phyloP scores from a whole-genome alignment of 2,888 invertebrate genomes.

The Drosophila subsilvestris region DNA sequence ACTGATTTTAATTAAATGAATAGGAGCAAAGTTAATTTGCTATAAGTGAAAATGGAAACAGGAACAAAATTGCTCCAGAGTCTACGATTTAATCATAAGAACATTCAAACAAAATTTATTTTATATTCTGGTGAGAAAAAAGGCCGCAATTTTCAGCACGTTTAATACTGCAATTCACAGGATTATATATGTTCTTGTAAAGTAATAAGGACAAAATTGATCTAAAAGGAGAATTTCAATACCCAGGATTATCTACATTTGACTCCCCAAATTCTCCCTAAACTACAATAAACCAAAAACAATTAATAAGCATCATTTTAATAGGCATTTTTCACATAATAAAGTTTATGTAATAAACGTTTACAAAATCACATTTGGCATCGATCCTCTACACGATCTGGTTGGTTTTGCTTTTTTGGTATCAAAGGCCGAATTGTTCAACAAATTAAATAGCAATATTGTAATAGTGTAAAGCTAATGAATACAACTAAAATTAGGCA shows the following conservation, averaged over 20 bases:
- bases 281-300: not conserved
- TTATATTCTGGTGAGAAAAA: not conserved
- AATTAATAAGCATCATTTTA: not conserved
- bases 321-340: slow-evolving; percentile 22
- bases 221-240: too few relatives aligned
- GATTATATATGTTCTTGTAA: too few relatives aligned
- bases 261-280: not conserved
- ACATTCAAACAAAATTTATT: not conserved
- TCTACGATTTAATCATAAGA: too few relatives aligned
- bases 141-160: too few relatives aligned
- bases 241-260: not conserved
- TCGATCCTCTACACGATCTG: slow-evolving; percentile 12
- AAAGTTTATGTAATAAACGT: slow-evolving; percentile 41
- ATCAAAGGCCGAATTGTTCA: slow-evolving; percentile 56
- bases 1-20: not conserved
- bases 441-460: slow-evolving; percentile 56
- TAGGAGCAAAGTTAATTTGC: not conserved
- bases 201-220: too few relatives aligned
- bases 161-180: too few relatives aligned
- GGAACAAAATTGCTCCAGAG: too few relatives aligned
- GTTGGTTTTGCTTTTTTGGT: slow-evolving; percentile 55
- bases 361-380: slow-evolving; percentile 65
- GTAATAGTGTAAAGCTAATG: slow-evolving; percentile 36
- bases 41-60: not conserved
- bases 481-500: slow-evolving; percentile 63